Evolutionary conservation across 2,797 vertebrate genomes (phyloP), one percentile per base, ranked within the genome.

Genomic region (Rhynchotus rufescens): DNA sequence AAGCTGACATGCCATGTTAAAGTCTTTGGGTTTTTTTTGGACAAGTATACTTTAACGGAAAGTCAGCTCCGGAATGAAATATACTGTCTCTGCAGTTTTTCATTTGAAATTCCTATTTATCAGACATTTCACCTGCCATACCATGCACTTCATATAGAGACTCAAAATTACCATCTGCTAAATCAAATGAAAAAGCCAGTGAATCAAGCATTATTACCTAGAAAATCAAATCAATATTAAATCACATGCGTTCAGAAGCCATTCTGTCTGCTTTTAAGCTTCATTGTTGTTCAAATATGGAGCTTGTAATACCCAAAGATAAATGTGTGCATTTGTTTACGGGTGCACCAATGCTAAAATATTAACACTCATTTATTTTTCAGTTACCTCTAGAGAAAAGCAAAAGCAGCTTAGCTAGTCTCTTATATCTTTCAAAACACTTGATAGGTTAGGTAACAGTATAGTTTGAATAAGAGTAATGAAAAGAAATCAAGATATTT

Each of bases 181-280:
- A 94, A 94, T 92, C 54, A 86, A 96, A 93, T 51, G 4, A 42
- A 66, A 73, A 91, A 87, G 21, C 0, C 59, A 26, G 80, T 49
- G 15, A 72, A 88, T 74, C 17, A 81, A 75, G 30, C 38, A 60
- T 12, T 14, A 34, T 51, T 84, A 40, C 67, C 21, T 85, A 62
- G 86, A 78, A 89, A 75, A 91, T 75, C 74, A 92, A 86, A 78
- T 71, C 25, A 84, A 59, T 86, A 93, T 87, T 66, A 85, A 87
- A 71, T 84, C 40, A 79, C 69, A 74, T n/a, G n/a, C 13, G 82
- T 77, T 84, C 40, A 72, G 32, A 67, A 68, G 3, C 8, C 34
- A 9, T 36, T 54, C 34, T 0, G 0, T 32, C 21, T 76, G 15
- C 19, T 84, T 86, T 76, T 25, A 90, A 82, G 32, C 42, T 34